Evolutionary conservation across 1,140 invertebrate species (phyloP), one percentile per base, ranked within the genome.

Genomic region (Macrocentrus cingulum): DNA sequence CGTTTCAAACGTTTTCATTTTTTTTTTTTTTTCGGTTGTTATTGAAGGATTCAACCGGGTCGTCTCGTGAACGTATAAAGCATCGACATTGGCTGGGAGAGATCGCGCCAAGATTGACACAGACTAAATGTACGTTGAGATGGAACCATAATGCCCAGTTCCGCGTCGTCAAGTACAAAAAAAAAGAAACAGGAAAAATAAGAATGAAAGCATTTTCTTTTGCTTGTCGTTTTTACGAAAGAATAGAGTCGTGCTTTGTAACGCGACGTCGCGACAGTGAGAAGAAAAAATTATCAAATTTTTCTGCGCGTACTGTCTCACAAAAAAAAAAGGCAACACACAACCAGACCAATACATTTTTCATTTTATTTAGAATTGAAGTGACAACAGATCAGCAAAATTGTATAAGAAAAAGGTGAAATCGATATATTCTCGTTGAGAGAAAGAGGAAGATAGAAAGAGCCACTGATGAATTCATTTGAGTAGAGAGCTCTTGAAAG

Each of bases 81-180:
- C 2, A 44, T 19, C 22, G 41, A 44, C 22, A 44, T 16, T 46
- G 25, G 20, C 44, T 41, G 39, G 6, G 20, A 45, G 20, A 37
- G 19, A 46, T 34, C 29, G 13, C 1, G 13, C 36, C 42, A 56
- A 56, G 42, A 46, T 56, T 46, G 53, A 56, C 53, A 56, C 29
- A 48, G 44, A 48, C 54, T 45, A 56, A 56, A 37, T 20, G 29
- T 56, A 37, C n/a, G 44, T n/a, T 11, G 32, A 37, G 20, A 56
- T 13, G 11, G 16, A 13, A 20, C 44, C 22, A 37, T 41, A 57
- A 50, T 22, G 34, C 25, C 23, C 23, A 36, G 15, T 20, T 16
- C 23, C 39, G 36, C 42, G 46, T 37, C 48, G 45, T 29, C 25
- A 29, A 4, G 25, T n/a, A n/a, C n/a, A 56, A 48, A 48, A 45